phyloP scores from a whole-genome alignment of 35 echinoderm and acorn worm species.

The Amphiura filiformis region DNA sequence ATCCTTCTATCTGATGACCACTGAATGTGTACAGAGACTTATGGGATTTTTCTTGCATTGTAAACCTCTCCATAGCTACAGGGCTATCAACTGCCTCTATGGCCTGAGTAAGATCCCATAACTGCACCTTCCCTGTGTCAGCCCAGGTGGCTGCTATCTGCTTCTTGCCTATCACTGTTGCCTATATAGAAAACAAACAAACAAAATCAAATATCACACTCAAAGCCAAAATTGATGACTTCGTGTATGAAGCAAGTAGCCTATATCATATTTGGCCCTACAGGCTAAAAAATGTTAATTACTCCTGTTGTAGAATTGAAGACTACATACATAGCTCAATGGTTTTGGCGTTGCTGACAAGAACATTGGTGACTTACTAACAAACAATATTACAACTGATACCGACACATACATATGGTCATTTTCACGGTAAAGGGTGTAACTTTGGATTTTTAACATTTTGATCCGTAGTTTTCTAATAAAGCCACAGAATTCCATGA shows the following conservation, averaged over 20 bases:
- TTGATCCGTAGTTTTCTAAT: too few relatives aligned
- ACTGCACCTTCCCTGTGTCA: slow-evolving; percentile 73
- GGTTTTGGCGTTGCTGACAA: too few relatives aligned
- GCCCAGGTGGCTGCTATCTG: slow-evolving; percentile 87
- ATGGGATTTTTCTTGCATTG: slow-evolving; percentile 30
- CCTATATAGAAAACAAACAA: slow-evolving; percentile 36
- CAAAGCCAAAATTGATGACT: neutral
- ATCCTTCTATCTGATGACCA: slow-evolving; percentile 89
- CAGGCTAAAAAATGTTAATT: neutral
- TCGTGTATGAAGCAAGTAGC: neutral
- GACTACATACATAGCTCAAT: too few relatives aligned
- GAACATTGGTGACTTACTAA: too few relatives aligned
- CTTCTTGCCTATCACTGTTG: slow-evolving; percentile 56
- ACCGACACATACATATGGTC: too few relatives aligned
- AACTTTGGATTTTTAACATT: too few relatives aligned
- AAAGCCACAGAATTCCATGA: too few relatives aligned
- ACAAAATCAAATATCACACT: neutral
- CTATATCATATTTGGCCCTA: neutral
- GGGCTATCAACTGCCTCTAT: slow-evolving; percentile 58
- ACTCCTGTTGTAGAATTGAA: neutral
- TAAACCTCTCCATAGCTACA: slow-evolving; percentile 32
- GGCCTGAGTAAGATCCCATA: slow-evolving; percentile 69
- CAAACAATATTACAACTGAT: too few relatives aligned
- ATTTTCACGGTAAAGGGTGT: too few relatives aligned
- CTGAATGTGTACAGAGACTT: slow-evolving; percentile 79